Percentiles rank a stretch among this genome's conserved stretches.
Conservation (phyloP, 2,113 vertebrate species). For the Heterocephalus glaber region DNA sequence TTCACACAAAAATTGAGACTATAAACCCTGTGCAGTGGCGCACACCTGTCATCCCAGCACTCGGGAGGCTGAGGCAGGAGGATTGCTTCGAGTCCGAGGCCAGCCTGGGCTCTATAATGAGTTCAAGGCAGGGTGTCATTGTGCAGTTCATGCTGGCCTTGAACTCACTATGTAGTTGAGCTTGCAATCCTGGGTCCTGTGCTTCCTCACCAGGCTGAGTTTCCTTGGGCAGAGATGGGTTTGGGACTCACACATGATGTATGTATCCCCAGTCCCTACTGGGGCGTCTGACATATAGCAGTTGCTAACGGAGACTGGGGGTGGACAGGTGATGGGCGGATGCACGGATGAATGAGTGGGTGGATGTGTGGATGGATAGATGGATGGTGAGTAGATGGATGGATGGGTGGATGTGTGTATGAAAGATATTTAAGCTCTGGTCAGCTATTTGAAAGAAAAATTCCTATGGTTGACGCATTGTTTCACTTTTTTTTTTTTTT, state of each 20-base stretch:
- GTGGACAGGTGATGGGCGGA: background rate
- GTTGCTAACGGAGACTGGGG: background rate
- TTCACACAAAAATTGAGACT: background rate
- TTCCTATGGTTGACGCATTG: background rate
- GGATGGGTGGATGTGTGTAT: background rate
- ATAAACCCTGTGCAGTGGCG: no score
- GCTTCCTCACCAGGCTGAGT: background rate
- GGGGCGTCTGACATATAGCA: background rate
- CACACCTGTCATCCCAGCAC: no score
- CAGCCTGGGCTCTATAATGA: background rate
- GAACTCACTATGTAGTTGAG: background rate
- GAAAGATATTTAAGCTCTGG: background rate
- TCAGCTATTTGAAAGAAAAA: background rate
- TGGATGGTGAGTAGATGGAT: fast-evolving
- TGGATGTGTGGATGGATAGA: fast-evolving
- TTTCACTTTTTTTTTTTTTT: background rate
- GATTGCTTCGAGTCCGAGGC: no score
- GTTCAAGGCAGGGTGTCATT: background rate
- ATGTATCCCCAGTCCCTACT: background rate
- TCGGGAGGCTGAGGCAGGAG: no score
- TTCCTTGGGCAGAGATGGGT: background rate
- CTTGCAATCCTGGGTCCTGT: background rate
- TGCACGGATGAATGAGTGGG: no score
- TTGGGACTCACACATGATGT: background rate
- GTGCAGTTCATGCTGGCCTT: background rate